Conservation (phyloP, 2,113 vertebrate species). For the Vombatus ursinus region DNA sequence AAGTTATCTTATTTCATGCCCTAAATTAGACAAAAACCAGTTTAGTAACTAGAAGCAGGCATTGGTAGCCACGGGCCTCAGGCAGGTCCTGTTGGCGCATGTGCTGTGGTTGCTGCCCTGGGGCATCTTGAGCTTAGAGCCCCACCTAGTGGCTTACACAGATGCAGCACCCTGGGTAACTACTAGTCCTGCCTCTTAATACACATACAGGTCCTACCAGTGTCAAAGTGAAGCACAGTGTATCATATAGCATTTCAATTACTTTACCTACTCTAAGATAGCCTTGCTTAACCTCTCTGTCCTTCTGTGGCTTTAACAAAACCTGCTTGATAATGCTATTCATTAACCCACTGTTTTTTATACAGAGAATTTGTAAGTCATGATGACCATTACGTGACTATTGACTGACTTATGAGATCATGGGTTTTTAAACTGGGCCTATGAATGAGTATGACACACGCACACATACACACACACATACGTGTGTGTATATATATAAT, state of each 20-base stretch:
- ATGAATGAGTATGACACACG: neutral
- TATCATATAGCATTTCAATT: neutral
- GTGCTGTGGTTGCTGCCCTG: neutral
- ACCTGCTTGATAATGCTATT: conserved; percentile 58
- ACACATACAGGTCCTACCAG: neutral
- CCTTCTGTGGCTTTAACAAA: conserved; percentile 6
- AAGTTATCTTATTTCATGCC: no score
- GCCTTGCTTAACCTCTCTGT: neutral
- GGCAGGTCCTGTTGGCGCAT: neutral
- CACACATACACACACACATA: neutral
- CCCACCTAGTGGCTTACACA: neutral
- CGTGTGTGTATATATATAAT: no score
- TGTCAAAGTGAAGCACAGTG: neutral
- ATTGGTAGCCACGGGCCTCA: neutral
- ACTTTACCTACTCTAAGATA: neutral
- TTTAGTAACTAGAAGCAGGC: neutral
- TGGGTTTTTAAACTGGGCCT: conserved; percentile 17
- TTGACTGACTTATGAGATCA: conserved; percentile 72
- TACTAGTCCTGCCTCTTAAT: neutral
- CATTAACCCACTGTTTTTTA: conserved; percentile 55
- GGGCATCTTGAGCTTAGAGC: neutral
- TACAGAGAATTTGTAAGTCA: conserved; percentile 70
- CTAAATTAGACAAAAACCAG: neutral
- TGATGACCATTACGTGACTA: conserved; percentile 65
- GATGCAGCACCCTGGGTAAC: neutral